Evolutionary conservation across 2,888 invertebrate species (phyloP), one percentile per base, ranked within the genome.

Genomic region (Leucania comma): DNA sequence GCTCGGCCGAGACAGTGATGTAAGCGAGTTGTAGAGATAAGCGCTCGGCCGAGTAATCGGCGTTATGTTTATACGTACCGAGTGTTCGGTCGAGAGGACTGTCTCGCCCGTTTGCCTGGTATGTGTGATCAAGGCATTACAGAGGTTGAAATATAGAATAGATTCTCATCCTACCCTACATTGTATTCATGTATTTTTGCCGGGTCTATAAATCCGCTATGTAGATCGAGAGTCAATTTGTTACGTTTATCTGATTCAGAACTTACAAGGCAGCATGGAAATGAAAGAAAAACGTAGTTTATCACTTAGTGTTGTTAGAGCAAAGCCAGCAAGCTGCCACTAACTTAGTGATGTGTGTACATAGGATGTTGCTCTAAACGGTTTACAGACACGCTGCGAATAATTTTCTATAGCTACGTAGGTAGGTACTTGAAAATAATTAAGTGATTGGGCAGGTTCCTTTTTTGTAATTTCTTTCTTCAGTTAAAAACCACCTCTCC

Each of bases 251-350:
- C 63, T 17, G 61, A 61, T 62, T 12, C 42, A 26, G 2, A 62
- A 62, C 14, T 53, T 62, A 32, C 3, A 53, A 32, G 42, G 12
- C 24, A 46, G 59, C 17, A 66, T 32, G 38, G 63, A 66, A 67
- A 69, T 42, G 26, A 71, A 63, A 71, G 62, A 74, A 80, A 80
- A 70, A 80, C 70, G 64, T 74, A 67, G 59, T 81, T 71, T 81
- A 80, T 71, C 60, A 68, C 46, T 74, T 48, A 62, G 17, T 42
- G 64, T 78, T 78, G 65, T 68, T 29, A 59, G 32, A 68, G 62
- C 74, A 35, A 63, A 66, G 50, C 24, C 5, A 68, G 73, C 62
- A 70, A 58, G 10, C 59, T 71, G 70, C 35, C 70, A 74, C 53
- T 26, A 67, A 70, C 59, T 78, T 70, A 68, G 57, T 80, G 68